Evolutionary conservation across 2,113 vertebrate species (phyloP).

Genomic region (Hypomesus transpacificus): DNA sequence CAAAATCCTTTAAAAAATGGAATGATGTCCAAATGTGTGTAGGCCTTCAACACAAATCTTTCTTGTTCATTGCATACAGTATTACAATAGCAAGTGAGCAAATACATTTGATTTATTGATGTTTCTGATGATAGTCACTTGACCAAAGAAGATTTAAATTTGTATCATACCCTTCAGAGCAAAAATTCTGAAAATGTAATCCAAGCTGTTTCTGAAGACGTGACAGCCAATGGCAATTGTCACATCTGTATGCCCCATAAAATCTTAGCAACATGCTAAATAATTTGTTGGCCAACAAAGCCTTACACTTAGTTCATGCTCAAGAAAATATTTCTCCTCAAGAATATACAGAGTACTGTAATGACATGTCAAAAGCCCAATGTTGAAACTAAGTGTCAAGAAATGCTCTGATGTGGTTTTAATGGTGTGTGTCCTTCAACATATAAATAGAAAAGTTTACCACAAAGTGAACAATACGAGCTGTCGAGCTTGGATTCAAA

Average conservation of each 20-base stretch:
- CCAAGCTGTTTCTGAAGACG: not conserved
- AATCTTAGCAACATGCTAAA: conserved; percentile 4
- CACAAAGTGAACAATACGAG: conserved; percentile 17
- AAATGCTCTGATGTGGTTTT: conserved; percentile 43
- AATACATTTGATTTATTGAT: too few relatives aligned
- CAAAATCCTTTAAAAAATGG: too few relatives aligned
- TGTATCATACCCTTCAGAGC: too few relatives aligned
- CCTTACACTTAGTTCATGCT: too few relatives aligned
- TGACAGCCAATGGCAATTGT: not conserved
- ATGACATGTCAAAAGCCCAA: too few relatives aligned
- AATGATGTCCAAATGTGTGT: too few relatives aligned
- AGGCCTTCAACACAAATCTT: too few relatives aligned
- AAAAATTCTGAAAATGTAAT: not conserved
- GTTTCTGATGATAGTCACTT: too few relatives aligned
- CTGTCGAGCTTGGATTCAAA: conserved; percentile 16
- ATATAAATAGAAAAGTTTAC: conserved; percentile 29
- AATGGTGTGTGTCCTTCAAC: not conserved
- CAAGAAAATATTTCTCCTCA: conserved; percentile 1
- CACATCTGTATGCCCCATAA: conserved; percentile 12
- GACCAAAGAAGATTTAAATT: too few relatives aligned
- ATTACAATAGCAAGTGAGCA: too few relatives aligned
- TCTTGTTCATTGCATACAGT: too few relatives aligned
- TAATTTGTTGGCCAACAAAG: conserved; percentile 4
- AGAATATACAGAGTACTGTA: not conserved
- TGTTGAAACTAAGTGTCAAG: too few relatives aligned